Evolutionary conservation across 2,113 vertebrate species (phyloP).

Genomic region (Rhinoptilus africanus): DNA sequence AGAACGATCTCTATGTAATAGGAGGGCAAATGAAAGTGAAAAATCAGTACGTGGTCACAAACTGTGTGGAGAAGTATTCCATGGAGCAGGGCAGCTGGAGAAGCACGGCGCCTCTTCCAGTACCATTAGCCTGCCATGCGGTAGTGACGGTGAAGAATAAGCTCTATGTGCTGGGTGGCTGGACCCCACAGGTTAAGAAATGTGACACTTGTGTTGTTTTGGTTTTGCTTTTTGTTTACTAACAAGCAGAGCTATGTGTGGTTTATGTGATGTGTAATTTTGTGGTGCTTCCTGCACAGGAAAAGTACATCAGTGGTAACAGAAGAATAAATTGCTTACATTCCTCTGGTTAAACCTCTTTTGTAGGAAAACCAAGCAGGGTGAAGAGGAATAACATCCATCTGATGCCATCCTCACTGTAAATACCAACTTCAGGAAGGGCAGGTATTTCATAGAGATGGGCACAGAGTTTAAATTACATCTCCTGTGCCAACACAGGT

Average conservation of each 20-base stretch:
- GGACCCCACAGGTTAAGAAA: conserved; percentile 90
- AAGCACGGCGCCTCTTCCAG: conserved; percentile 83
- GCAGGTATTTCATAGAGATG: background rate
- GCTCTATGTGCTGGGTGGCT: conserved; percentile 91
- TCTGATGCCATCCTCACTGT: background rate
- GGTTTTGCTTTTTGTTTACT: background rate
- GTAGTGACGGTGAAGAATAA: conserved; percentile 81
- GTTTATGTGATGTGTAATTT: background rate
- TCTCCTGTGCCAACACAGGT: background rate
- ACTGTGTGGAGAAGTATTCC: conserved; percentile 89
- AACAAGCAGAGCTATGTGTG: background rate
- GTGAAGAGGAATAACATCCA: background rate
- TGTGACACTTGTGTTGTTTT: background rate
- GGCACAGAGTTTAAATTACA: background rate
- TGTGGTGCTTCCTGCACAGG: background rate
- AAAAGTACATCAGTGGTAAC: background rate
- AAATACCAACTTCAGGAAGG: background rate
- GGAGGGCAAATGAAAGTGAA: conserved; percentile 96
- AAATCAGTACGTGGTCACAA: conserved; percentile 89
- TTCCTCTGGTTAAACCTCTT: background rate
- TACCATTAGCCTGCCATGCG: conserved; percentile 86
- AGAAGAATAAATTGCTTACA: background rate
- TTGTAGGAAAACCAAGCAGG: background rate
- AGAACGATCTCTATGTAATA: conserved; percentile 84
- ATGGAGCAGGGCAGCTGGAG: conserved; percentile 86